A percentile compares a stretch with the other conserved stretches of the same genome.
phyloP scores from a whole-genome alignment of 2,113 vertebrate genomes.

The Podarcis muralis region DNA sequence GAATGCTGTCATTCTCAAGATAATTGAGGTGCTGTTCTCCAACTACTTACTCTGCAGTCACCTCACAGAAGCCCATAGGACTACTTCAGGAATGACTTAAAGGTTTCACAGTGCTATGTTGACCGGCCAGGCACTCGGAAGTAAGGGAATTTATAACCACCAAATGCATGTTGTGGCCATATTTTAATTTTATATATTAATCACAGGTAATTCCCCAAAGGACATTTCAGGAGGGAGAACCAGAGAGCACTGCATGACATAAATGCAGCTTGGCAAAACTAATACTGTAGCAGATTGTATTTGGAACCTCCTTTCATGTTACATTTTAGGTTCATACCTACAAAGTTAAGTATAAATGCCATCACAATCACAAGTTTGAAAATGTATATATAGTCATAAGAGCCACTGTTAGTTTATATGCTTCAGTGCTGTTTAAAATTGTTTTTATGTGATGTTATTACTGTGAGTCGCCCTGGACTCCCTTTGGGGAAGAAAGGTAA shows the following conservation, averaged over 20 bases:
- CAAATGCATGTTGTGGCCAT: neutral
- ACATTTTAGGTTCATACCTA: neutral
- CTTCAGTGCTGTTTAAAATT: too few relatives aligned
- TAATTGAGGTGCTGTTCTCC: neutral
- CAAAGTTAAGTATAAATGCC: neutral
- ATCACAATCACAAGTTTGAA: neutral
- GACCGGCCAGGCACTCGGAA: neutral
- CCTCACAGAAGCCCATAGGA: neutral
- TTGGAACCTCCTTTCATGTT: too few relatives aligned
- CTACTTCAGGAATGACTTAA: neutral
- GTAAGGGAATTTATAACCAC: neutral
- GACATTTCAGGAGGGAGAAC: neutral
- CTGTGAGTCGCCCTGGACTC: too few relatives aligned
- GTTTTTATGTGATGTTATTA: too few relatives aligned
- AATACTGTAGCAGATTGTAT: neutral
- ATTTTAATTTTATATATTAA: constrained; percentile 2
- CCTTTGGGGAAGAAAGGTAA: too few relatives aligned
- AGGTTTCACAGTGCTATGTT: neutral
- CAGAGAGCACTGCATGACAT: neutral
- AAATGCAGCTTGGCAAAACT: neutral
- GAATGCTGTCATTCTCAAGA: fast-evolving
- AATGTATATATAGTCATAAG: neutral
- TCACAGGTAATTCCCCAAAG: neutral
- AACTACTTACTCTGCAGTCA: neutral
- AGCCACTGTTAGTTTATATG: neutral